Evolutionary conservation across 2,797 vertebrate genomes (phyloP).

Genomic region (Eulemur mongoz): DNA sequence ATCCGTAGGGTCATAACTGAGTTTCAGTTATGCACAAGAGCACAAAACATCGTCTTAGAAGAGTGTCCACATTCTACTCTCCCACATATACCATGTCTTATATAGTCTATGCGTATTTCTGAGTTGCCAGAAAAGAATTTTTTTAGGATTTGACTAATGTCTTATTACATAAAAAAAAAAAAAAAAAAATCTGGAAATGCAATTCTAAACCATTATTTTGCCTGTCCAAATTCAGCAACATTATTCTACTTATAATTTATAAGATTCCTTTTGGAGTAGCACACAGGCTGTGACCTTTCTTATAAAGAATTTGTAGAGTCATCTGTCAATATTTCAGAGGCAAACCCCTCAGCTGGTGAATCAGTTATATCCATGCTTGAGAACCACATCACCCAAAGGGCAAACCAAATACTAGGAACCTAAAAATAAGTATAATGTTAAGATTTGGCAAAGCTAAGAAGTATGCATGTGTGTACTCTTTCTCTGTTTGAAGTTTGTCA

Average conservation of each 20-base stretch:
- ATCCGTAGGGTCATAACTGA: neutral
- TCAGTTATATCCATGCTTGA: neutral
- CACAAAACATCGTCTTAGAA: neutral
- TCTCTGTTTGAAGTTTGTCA: neutral
- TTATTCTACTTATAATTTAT: neutral
- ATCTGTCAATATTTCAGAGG: neutral
- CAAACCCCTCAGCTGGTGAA: neutral
- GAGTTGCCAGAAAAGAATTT: neutral
- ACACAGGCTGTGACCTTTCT: neutral
- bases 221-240: neutral
- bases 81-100: neutral
- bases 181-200: neutral
- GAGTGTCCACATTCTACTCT: neutral
- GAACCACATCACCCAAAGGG: neutral
- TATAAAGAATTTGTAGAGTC: neutral
- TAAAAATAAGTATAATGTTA: neutral
- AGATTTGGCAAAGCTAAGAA: neutral
- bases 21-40: neutral
- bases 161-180: neutral
- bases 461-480: neutral
- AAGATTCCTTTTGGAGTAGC: neutral
- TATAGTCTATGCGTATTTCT: neutral
- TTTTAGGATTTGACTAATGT: neutral
- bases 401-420: neutral
- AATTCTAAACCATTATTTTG: slow-evolving; percentile 3